Evolutionary conservation across 2,797 vertebrate genomes (phyloP).

Genomic region (Tinamus major): DNA sequence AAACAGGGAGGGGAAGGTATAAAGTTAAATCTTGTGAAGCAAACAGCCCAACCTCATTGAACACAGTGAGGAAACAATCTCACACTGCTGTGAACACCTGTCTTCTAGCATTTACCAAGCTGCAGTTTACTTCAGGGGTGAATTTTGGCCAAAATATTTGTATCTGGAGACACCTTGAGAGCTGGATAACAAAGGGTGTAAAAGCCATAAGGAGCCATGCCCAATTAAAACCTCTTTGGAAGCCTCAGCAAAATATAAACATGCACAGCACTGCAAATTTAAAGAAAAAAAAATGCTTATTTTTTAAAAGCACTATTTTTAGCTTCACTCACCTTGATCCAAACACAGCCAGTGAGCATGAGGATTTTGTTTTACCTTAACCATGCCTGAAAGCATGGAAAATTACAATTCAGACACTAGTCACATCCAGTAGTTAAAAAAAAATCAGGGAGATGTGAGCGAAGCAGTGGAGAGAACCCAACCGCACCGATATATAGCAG

Average conservation of each 20-base stretch:
- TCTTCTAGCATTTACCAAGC: background rate
- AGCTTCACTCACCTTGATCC: conserved; percentile 36
- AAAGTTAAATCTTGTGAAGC: background rate
- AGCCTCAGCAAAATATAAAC: conserved; percentile 49
- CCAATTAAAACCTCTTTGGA: conserved; percentile 36
- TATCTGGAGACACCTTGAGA: background rate
- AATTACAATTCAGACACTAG: conserved; percentile 42
- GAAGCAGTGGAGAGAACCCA: conserved; percentile 26
- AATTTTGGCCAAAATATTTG: background rate
- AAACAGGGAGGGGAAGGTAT: background rate
- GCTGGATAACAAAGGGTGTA: background rate
- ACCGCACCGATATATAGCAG: conserved; percentile 5
- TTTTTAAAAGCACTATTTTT: background rate
- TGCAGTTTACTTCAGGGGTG: background rate
- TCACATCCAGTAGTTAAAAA: conserved; percentile 40
- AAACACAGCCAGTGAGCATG: background rate
- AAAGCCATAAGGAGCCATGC: background rate
- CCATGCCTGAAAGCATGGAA: conserved; percentile 38
- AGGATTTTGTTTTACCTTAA: conserved; percentile 51
- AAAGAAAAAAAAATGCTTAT: background rate
- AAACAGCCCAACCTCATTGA: background rate
- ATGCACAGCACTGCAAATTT: background rate
- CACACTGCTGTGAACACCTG: background rate
- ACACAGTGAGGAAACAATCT: background rate
- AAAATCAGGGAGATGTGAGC: conserved; percentile 27